A percentile compares a stretch with the other conserved stretches of the same genome.
phyloP scores from a whole-genome alignment of 2,888 invertebrate species.

The Torymus tubicola region DNA sequence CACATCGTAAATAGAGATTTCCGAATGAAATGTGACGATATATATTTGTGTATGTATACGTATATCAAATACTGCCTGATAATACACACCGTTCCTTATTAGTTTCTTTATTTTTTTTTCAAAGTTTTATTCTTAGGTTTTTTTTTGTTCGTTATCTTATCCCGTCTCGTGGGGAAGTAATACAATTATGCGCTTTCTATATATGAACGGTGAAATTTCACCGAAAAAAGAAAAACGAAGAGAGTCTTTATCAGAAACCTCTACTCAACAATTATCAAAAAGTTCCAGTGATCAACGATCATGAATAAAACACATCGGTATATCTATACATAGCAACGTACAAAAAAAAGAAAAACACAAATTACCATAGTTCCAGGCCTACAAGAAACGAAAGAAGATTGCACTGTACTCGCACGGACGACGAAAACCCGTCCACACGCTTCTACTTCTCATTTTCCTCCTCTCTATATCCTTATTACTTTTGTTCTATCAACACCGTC shows the following conservation, averaged over 20 bases:
- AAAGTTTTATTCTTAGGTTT: constrained; percentile 25
- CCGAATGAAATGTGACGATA: constrained; percentile 34
- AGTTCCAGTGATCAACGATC: constrained; percentile 27
- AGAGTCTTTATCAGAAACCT: constrained; percentile 29
- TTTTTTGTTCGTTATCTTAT: constrained; percentile 28
- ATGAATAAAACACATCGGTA: constrained; percentile 33
- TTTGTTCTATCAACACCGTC: background rate
- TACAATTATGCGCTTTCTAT: constrained; percentile 13
- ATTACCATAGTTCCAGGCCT: constrained; percentile 43
- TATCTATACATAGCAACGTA: constrained; percentile 33
- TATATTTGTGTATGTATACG: constrained; percentile 33
- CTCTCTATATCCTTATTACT: background rate
- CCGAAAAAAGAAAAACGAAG: constrained; percentile 24
- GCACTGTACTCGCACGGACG: constrained; percentile 39
- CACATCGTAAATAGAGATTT: constrained; percentile 52
- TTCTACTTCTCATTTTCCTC: constrained; percentile 16
- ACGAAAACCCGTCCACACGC: background rate
- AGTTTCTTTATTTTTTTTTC: constrained; percentile 22
- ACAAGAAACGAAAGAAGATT: constrained; percentile 43
- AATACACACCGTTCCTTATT: constrained; percentile 45
- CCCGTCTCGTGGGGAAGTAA: constrained; percentile 22
- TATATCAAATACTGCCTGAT: constrained; percentile 56
- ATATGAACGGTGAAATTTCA: constrained; percentile 6
- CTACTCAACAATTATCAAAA: constrained; percentile 54
- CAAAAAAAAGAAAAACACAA: constrained; percentile 24